Evolutionary conservation across 2,888 invertebrate genomes (phyloP).

Genomic region (Latheticus oryzae): DNA sequence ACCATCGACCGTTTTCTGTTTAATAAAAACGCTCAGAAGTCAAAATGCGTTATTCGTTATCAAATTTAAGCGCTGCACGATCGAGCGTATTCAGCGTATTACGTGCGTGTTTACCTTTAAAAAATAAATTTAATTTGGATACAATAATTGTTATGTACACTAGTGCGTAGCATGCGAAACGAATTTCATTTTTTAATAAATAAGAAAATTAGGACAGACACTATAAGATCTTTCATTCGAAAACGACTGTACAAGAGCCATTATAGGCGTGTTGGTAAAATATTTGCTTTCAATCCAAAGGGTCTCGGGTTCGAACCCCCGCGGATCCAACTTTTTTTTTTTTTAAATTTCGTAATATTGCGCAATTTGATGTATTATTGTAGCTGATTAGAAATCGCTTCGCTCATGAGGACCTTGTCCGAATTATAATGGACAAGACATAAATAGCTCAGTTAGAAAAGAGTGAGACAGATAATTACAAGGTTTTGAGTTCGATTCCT

Average conservation of each 20-base stretch:
- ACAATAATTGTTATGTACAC: no score
- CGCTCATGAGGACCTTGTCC: no score
- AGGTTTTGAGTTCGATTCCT: slow-evolving; percentile 17
- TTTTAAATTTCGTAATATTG: slow-evolving; percentile 28
- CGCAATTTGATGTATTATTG: slow-evolving; percentile 21
- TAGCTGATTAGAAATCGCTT: slow-evolving; percentile 23
- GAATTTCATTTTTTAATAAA: no score
- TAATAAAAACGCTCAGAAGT: no score
- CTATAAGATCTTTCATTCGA: no score
- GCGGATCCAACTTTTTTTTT: slow-evolving; percentile 16
- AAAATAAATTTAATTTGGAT: no score
- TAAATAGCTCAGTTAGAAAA: slow-evolving; percentile 13
- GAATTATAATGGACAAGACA: slow-evolving; percentile 13
- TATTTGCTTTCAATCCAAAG: slow-evolving; percentile 13
- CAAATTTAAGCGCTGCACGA: no score
- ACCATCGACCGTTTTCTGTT: not conserved
- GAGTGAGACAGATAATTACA: slow-evolving; percentile 13
- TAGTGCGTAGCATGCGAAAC: no score
- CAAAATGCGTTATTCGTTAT: no score
- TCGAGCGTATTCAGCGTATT: no score
- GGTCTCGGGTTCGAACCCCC: slow-evolving; percentile 20
- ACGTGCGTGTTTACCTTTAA: no score
- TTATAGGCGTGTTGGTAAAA: slow-evolving; percentile 15
- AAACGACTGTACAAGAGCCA: slow-evolving; percentile 10
- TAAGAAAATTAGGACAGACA: no score